Evolutionary conservation across 1,140 invertebrate genomes (phyloP).

Genomic region (Lanistes nyassanus): DNA sequence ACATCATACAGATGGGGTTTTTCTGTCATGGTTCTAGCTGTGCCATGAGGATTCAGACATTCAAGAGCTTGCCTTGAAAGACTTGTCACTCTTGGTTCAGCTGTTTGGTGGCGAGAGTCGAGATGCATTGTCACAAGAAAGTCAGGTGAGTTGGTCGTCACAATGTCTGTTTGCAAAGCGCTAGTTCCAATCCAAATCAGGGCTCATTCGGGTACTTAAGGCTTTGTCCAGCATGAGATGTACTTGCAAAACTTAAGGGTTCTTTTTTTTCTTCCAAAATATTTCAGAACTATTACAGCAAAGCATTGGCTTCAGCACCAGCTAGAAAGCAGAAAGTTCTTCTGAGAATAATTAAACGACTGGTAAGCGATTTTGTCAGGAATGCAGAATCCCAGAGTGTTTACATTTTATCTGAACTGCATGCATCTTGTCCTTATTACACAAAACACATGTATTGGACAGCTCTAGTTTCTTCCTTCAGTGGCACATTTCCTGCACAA

Average conservation of each 20-base stretch:
- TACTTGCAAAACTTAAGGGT: neutral
- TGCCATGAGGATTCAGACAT: constrained; percentile 64
- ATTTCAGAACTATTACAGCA: constrained; percentile 61
- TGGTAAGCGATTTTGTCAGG: constrained; percentile 47
- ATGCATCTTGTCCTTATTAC: neutral
- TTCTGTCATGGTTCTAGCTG: constrained; percentile 45
- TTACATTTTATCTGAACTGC: neutral
- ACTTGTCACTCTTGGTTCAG: constrained; percentile 63
- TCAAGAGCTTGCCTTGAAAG: constrained; percentile 60
- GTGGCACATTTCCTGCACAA: neutral
- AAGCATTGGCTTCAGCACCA: constrained; percentile 58
- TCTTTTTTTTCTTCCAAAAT: neutral
- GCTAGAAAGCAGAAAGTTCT: constrained; percentile 66
- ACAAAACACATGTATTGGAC: neutral
- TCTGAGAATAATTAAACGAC: constrained; percentile 64
- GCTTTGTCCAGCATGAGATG: too few species aligned
- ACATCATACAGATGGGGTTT: too few species aligned
- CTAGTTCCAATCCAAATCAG: neutral
- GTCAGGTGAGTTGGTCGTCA: constrained; percentile 50
- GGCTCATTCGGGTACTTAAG: neutral
- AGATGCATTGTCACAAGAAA: constrained; percentile 58
- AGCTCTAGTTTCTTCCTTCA: neutral
- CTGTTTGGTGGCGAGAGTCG: constrained; percentile 65
- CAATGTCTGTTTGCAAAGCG: neutral
- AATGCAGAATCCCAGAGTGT: neutral